A percentile compares a stretch with the other conserved stretches of the same genome.
These are phyloP conservation scores for Microplitis demolitor DNA, from an alignment of 1,140 invertebrate genomes.

Conservation along the genomic window DNA sequence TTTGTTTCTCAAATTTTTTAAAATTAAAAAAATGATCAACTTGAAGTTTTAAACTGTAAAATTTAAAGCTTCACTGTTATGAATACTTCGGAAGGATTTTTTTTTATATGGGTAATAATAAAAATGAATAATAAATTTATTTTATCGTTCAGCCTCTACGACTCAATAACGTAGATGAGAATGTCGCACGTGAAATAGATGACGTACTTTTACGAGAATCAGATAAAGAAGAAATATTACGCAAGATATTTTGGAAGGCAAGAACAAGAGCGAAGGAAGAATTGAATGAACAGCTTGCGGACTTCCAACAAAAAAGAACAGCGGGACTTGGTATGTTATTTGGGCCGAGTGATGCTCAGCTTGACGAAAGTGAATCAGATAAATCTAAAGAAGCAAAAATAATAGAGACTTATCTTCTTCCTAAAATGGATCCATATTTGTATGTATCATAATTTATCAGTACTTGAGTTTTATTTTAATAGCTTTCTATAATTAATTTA, in stretches of 20 bases:
- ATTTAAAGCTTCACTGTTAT: too few species aligned
- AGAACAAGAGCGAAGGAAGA: conserved; percentile 83
- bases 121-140: conserved; percentile 7
- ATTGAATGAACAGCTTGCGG: conserved; percentile 82
- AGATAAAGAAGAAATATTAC: conserved; percentile 87
- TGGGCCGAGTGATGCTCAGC: conserved; percentile 81
- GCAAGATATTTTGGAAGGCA: conserved; percentile 86
- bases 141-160: conserved; percentile 73
- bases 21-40: too few species aligned
- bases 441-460: conserved; percentile 56
- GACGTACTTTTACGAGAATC: conserved; percentile 79
- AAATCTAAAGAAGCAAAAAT: conserved; percentile 79
- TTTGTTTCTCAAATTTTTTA: too few species aligned
- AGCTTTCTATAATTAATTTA: background rate
- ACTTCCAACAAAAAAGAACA: conserved; percentile 88
- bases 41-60: too few species aligned
- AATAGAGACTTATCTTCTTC: conserved; percentile 74
- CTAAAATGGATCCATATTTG: conserved; percentile 74
- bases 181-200: conserved; percentile 86
- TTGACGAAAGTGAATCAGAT: conserved; percentile 82
- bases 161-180: conserved; percentile 83
- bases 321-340: conserved; percentile 90
- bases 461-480: background rate
- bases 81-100: too few species aligned
- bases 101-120: too few species aligned